Percentiles rank a stretch among this genome's conserved stretches.
Evolutionary conservation across 2,113 vertebrate species (phyloP).

Genomic region (Chlamydotis undulata): DNA sequence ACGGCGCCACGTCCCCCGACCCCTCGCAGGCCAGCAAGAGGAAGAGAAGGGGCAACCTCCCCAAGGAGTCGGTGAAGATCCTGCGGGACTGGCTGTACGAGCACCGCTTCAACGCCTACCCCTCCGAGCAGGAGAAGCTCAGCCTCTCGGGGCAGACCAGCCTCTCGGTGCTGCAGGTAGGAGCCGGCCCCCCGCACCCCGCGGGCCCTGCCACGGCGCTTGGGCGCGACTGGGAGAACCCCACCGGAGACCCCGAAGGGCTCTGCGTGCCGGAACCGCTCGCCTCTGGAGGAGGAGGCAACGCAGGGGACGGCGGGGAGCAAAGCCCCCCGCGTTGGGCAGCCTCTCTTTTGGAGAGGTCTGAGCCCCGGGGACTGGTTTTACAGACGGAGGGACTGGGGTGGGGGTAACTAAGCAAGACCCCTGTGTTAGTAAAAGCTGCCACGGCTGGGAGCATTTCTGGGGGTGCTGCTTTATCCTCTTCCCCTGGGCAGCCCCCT

Average conservation of each 20-base stretch:
- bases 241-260: not conserved
- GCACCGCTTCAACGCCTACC: slow-evolving; percentile 96
- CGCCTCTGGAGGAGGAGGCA: not conserved
- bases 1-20: slow-evolving; percentile 81
- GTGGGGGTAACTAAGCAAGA: not conserved
- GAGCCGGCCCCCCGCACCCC: not conserved
- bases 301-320: not conserved
- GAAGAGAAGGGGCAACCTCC: slow-evolving; percentile 92
- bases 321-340: not conserved
- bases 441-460: not conserved
- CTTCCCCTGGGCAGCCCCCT: not conserved
- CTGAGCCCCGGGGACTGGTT: not conserved
- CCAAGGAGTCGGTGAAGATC: slow-evolving; percentile 94
- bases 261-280: not conserved
- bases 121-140: slow-evolving; percentile 94
- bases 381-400: not conserved
- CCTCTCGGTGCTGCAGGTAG: slow-evolving; percentile 93
- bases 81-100: slow-evolving; percentile 94
- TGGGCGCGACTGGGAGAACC: not conserved
- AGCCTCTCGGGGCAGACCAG: slow-evolving; percentile 89
- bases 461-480: not conserved
- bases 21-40: slow-evolving; percentile 83
- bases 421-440: not conserved
- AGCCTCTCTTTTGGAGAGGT: too few relatives aligned
- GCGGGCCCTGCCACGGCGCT: not conserved